Evolutionary conservation across 2,797 vertebrate species (phyloP), one percentile per base, ranked within the genome.

Genomic region (Synaphobranchus kaupii): DNA sequence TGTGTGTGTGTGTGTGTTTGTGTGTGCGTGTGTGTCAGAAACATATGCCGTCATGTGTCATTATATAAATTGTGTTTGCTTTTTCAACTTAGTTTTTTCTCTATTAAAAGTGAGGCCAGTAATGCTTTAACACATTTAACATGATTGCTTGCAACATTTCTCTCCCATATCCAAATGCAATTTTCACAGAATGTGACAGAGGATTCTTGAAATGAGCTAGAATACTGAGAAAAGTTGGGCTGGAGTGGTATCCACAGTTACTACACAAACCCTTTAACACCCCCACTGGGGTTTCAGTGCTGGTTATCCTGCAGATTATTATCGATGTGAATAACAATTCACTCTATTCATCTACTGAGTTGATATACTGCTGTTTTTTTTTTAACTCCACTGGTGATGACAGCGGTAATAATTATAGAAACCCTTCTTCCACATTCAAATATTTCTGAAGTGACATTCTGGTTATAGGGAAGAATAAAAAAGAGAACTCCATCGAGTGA

Each of bases 371-470:
- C 44, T 22, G 76, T 6, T 13, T 20, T 82, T 48, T 80, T 80
- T 80, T 12, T 31, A 12, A 5, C 25, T 73, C 17, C 31, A 76
- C 31, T 47, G 44, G 22, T 52, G 48, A 82, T 52, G 47, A 12
- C 20, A 48, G 48, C 39, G 12, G 78, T 52, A n/a, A 48, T 50
- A 50, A 82, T 48, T 52, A 20, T 39, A 50, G 78, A 52, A 39
- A 28, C 54, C 44, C 78, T 48, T 52, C 44, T n/a, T 25, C 47
- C 8, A 9, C 17, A 2, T 82, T 25, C 22, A 50, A 28, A 81
- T 81, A 52, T 82, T 82, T 52, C 48, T 34, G 44, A 84, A 84
- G 31, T 84, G 31, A n/a, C 22, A 84, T 39, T 60, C 54, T 84
- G 50, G 15, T 58, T 58, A 17, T 15, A 39, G n/a, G 1, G 12